Evolutionary conservation across 2,888 invertebrate genomes (phyloP), one percentile per base, ranked within the genome.

Genomic region (Dinocampus coccinellae): DNA sequence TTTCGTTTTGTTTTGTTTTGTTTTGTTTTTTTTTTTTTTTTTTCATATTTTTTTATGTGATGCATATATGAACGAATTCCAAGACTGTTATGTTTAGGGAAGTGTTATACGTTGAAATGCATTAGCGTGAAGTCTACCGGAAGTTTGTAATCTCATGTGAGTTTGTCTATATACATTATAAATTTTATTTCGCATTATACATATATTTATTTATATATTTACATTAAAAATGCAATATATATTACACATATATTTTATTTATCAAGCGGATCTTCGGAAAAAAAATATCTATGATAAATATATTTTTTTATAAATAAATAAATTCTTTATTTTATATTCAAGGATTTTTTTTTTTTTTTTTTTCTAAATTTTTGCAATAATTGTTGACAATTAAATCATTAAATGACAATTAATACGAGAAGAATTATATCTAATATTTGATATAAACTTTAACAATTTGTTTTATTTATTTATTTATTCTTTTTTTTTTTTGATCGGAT

Each of bases 71-170:
- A 70, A 70, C 65, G 36, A 70, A 70, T 70, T 65, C 70, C 70
- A 60, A 52, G 65, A 34, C 70, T 65, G 65, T 70, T 70, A 70
- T 70, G 70, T 70, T 70, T 70, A 65, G 70, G 70, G 70, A 70
- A 70, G 70, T 70, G 70, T 65, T 65, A 65, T 70, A 42, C 70
- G 58, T 65, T n/a, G 60, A 65, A 70, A 70, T 70, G 24, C 52
- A 53, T 34, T 68, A 42, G 58, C 47, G 47, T 47, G 57, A 70
- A 65, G 16, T 60, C 65, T 60, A 70, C 52, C 70, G 70, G 70
- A 70, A 64, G 57, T 64, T 39, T 24, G 58, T 70, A 70, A 70
- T 64, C 36, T 26, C 26, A 24, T 63, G 34, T 16, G 9, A 29
- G 42, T 24, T 63, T 63, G 26, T 61, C 24, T 61, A 36, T 22